Evolutionary conservation across 2,888 invertebrate genomes (phyloP), one percentile per base, ranked within the genome.

Genomic region (Cerastoderma edule): DNA sequence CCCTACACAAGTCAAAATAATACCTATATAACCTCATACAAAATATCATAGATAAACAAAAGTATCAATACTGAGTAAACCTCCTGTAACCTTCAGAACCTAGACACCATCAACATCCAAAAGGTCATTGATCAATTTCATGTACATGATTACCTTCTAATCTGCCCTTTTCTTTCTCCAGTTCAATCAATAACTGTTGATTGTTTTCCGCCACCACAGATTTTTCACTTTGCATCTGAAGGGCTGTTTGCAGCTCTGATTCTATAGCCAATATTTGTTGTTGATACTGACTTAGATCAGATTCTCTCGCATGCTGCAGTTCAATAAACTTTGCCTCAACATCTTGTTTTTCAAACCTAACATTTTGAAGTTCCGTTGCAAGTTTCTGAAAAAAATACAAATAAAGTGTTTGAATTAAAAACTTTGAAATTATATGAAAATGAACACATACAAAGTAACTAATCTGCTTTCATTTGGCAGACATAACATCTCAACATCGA

Each of bases 141-240:
- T n/a, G n/a, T n/a, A n/a, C n/a, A 53, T 54, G 19, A 27, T 22
- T 67, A 92, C 92, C 92, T 70, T 89, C 89, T 30, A 93, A 83
- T 81, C 90, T 85, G 8, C 93, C 93, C 72, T 88, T 89, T 75
- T 93, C 92, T 74, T 90, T 91, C 80, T 93, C 93, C 67, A 93
- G 82, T 44, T 93, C 92, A 35, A 93, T 75, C 27, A 88, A 86
- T 48, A 91, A 80, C 35, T 89, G 83, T 74, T 89, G 87, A 72
- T 87, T 90, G 35, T 85, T 77, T 44, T 89, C 87, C n/a, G 85
- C 83, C 4, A 78, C 70, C 32, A 83, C 83, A 50, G 85, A 82
- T 16, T 78, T 74, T 63, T 87, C 86, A 39, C 32, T 60, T 54
- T 83, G 79, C 44, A 80, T 73, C 8, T 84, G 76, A 39, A 74